phyloP scores from a whole-genome alignment of 2,888 invertebrate species.

The Pemphredon lugubris region DNA sequence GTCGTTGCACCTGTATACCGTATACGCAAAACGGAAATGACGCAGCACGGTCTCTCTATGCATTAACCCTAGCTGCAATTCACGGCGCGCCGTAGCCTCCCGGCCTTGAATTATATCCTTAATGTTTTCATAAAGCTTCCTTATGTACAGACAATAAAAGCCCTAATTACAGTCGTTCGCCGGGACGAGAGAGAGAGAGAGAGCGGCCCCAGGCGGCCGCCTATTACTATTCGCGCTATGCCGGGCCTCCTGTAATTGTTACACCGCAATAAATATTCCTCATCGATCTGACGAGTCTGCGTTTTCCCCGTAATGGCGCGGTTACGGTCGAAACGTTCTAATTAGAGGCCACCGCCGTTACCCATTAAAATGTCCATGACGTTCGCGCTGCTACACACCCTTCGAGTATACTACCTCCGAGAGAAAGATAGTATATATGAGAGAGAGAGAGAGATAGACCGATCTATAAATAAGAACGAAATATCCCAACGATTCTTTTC shows the following conservation, averaged over 20 bases:
- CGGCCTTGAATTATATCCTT: conserved; percentile 75
- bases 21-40: conserved; percentile 73
- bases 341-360: conserved; percentile 68
- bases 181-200: conserved; percentile 22
- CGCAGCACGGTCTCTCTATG: conserved; percentile 58
- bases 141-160: conserved; percentile 74
- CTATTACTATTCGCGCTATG: conserved; percentile 70
- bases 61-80: conserved; percentile 60
- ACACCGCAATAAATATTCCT: conserved; percentile 70
- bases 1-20: conserved; percentile 32
- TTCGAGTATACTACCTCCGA: conserved; percentile 22
- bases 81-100: conserved; percentile 43
- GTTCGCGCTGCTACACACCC: conserved; percentile 44
- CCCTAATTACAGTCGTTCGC: conserved; percentile 73
- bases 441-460: too few species aligned
- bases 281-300: conserved; percentile 69
- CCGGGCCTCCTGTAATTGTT: conserved; percentile 63
- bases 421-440: too few species aligned
- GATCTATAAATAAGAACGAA: conserved; percentile 34
- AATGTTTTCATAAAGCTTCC: conserved; percentile 77
- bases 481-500: conserved; percentile 15
- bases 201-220: conserved; percentile 40
- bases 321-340: conserved; percentile 70
- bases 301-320: conserved; percentile 68
- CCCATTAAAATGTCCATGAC: conserved; percentile 59